Base-by-base conservation (phyloP, 2,888 invertebrate genomes). In the Galeruca laticollis region DNA sequence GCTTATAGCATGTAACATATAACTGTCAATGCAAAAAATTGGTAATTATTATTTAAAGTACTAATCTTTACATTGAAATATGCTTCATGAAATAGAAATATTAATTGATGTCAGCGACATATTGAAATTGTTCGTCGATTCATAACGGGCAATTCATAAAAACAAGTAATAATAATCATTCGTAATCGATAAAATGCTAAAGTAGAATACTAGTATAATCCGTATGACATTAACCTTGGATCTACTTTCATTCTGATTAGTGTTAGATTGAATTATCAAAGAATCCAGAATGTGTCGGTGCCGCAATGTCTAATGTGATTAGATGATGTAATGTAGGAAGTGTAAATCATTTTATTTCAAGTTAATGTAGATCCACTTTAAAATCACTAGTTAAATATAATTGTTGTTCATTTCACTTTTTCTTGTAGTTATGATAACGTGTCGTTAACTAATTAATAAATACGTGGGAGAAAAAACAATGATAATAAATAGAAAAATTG, bases 271-370 rank as follows among this genome's bases (percentile, higher is more conserved):
- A 47, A 47, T 47, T 47, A 18, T 18, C 9, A 15, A 18, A 9
- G 47, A 47, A 47, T 47, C 18, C 47, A 47, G 15, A 47, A 47
- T 37, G 37, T 37, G 47, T 18, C 18, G 18, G 47, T 47, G 47
- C 47, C 47, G 47, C 15, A 47, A 47, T 15, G 15, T 47, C 47
- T 47, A 18, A 47, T 47, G 47, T 47, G 18, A 40, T 6, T 40
- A 13, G n/a, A 15, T 18, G 47, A 15, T 18, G 18, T 47, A 18
- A 47, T 47, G 47, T 47, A 18, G 18, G 15, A 47, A 47, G 15
- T 47, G 8, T 15, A 15, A 18, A 47, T 40, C 26, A 26, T 26
- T 26, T 18, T 47, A 47, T 47, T 18, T 47, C 47, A 18, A 47
- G 40, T n/a, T n/a, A 40, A 40, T n/a, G 4, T 40, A 3, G 6